These are phyloP conservation scores for Helicoverpa assulta DNA, from an alignment of 2,888 invertebrate species.

Conservation along the genomic window DNA sequence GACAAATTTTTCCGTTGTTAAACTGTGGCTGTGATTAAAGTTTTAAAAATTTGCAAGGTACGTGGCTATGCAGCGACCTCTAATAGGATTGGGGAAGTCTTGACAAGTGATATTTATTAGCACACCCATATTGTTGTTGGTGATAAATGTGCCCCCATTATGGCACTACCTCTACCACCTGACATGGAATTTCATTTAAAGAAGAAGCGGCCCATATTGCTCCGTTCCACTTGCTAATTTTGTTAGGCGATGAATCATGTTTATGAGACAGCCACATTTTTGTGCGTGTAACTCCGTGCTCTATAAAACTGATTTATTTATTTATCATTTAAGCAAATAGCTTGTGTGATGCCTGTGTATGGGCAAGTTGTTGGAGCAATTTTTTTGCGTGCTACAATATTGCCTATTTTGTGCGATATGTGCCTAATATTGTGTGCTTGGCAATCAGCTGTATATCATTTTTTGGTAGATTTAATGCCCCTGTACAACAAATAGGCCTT, in stretches of 20 bases:
- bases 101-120: conserved; percentile 85
- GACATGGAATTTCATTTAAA: conserved; percentile 88
- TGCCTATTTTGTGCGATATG: neutral
- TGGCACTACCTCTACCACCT: conserved; percentile 75
- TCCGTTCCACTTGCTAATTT: conserved; percentile 81
- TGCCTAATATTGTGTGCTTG: neutral
- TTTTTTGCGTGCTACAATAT: conserved; percentile 13
- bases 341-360: conserved; percentile 46
- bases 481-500: no score
- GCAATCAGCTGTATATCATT: neutral
- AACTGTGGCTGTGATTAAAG: conserved; percentile 47
- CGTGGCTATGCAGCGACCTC: conserved; percentile 50
- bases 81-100: conserved; percentile 75
- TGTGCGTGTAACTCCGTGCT: conserved; percentile 72
- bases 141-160: conserved; percentile 83
- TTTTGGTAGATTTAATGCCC: neutral
- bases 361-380: conserved; percentile 8
- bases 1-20: conserved; percentile 33
- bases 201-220: conserved; percentile 77
- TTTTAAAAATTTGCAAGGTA: conserved; percentile 62
- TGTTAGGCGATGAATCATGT: conserved; percentile 81
- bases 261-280: conserved; percentile 83
- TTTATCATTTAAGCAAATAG: conserved; percentile 65
- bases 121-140: conserved; percentile 78
- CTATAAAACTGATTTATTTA: conserved; percentile 76